phyloP scores from a whole-genome alignment of 2,888 invertebrate species.

The Callosobruchus maculatus region DNA sequence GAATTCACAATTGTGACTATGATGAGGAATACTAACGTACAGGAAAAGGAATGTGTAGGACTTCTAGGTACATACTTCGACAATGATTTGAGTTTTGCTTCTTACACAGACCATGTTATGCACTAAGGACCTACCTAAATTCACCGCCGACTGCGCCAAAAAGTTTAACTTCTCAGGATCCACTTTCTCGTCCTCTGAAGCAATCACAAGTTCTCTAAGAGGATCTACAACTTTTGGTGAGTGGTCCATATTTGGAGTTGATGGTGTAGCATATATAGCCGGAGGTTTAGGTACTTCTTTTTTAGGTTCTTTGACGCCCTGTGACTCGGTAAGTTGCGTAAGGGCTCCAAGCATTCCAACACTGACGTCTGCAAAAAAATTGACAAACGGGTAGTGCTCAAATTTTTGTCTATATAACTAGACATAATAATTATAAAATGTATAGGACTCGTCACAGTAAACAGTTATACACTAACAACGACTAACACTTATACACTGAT shows the following conservation, averaged over 20 bases:
- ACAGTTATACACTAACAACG: no score
- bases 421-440: no score
- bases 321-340: constrained; percentile 38
- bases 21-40: no score
- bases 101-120: no score
- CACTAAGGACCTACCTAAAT: constrained; percentile 54
- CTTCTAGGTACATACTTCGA: no score
- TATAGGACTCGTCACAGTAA: no score
- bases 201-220: constrained; percentile 60
- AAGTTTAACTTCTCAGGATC: constrained; percentile 53
- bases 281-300: constrained; percentile 3
- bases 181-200: constrained; percentile 51
- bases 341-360: constrained; percentile 38
- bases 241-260: constrained; percentile 6
- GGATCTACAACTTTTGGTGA: constrained; percentile 51
- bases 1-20: no score
- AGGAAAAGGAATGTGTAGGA: no score
- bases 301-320: constrained; percentile 20
- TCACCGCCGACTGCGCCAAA: constrained; percentile 61
- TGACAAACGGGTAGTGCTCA: no score
- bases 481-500: no score
- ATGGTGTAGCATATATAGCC: constrained; percentile 15
- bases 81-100: no score
- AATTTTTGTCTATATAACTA: no score
- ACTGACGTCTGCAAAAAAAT: constrained; percentile 7